Evolutionary conservation across 2,888 invertebrate species (phyloP).

Genomic region (Aspidiotus destructor): DNA sequence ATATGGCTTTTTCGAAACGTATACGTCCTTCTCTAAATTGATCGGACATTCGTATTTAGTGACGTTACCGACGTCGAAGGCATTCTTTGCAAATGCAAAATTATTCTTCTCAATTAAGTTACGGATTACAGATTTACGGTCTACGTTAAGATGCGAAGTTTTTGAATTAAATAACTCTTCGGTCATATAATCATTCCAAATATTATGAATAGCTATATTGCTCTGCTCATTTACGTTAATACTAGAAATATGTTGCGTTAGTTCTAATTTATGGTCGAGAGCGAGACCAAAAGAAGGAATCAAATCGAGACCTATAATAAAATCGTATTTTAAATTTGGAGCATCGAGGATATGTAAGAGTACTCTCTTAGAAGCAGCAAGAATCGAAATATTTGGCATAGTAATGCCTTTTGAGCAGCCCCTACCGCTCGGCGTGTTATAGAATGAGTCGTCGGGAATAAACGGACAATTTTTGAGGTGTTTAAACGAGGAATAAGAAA

Average conservation of each 20-base stretch:
- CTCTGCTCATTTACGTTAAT: too few species aligned
- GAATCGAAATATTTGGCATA: background rate
- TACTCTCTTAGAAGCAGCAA: background rate
- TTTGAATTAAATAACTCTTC: background rate
- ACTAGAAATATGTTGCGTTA: background rate
- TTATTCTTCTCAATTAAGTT: conserved; percentile 1
- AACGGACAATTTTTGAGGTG: background rate
- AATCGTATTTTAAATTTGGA: background rate
- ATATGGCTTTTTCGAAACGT: conserved; percentile 24
- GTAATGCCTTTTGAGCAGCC: background rate
- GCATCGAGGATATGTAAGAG: background rate
- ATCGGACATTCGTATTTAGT: conserved; percentile 6
- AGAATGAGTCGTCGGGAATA: background rate
- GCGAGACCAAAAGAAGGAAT: background rate
- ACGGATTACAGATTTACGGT: background rate
- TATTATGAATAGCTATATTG: background rate
- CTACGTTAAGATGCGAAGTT: background rate
- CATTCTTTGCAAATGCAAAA: background rate
- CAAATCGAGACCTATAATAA: conserved; percentile 1
- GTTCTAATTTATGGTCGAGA: background rate
- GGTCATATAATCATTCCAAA: conserved; percentile 5
- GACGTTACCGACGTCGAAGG: background rate
- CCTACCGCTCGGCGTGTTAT: background rate
- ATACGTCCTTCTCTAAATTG: background rate
- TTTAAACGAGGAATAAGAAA: background rate